These are phyloP conservation scores for Thaleichthys pacificus DNA, from an alignment of 2,797 vertebrate species.

Conservation along the genomic window DNA sequence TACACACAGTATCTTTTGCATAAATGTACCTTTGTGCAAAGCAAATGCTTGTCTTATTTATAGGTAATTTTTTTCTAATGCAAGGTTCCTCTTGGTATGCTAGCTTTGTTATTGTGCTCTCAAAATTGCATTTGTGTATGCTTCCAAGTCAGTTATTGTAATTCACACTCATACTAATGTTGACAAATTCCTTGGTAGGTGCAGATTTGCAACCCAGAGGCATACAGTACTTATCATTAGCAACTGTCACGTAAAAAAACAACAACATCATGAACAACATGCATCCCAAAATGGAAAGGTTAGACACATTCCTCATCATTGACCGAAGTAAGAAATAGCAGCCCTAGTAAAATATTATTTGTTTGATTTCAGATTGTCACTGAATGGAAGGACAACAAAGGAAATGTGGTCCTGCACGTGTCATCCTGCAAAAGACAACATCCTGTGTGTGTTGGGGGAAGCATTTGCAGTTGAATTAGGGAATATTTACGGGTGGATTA, in stretches of 20 bases:
- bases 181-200: not conserved
- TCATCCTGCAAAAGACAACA: not conserved
- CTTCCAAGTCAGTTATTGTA: not conserved
- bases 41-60: not conserved
- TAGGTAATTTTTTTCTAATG: too few species aligned
- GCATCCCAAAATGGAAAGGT: not conserved
- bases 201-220: not conserved
- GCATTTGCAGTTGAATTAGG: conserved; percentile 32
- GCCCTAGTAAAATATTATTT: not conserved
- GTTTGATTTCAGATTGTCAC: conserved; percentile 2
- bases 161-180: not conserved
- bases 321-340: not conserved
- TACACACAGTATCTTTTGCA: conserved; percentile 9
- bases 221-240: too few species aligned
- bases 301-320: not conserved
- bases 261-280: not conserved
- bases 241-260: not conserved
- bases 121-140: not conserved
- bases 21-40: not conserved
- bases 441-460: not conserved
- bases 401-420: not conserved
- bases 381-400: not conserved
- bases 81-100: not conserved
- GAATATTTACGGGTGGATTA: conserved; percentile 46
- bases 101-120: not conserved